Evolutionary conservation across 2,888 invertebrate species (phyloP).

Genomic region (Netelia fuscicornis): DNA sequence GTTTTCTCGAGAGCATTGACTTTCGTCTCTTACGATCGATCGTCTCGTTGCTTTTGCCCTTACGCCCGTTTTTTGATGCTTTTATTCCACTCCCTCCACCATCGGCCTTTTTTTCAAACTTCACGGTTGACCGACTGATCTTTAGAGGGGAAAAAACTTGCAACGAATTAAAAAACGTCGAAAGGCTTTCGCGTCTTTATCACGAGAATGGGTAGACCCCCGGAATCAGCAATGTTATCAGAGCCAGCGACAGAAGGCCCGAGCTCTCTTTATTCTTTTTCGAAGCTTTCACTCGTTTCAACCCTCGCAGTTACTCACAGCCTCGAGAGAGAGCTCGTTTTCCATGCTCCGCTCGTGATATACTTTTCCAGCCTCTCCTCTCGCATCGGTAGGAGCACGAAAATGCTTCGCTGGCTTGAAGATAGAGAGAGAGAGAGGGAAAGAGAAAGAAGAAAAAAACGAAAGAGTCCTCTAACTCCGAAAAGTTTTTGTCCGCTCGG

Average conservation of each 20-base stretch:
- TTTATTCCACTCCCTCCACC: not conserved
- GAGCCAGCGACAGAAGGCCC: slow-evolving; percentile 9
- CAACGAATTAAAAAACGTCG: slow-evolving; percentile 18
- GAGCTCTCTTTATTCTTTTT: not conserved
- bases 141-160: not conserved
- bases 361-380: not conserved
- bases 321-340: not conserved
- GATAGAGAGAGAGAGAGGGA: too few species aligned
- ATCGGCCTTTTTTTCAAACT: not conserved
- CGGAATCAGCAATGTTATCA: slow-evolving; percentile 41
- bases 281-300: not conserved
- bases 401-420: slow-evolving; percentile 16
- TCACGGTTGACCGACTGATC: not conserved
- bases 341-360: not conserved
- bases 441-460: not conserved
- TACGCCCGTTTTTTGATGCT: not conserved
- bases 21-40: not conserved
- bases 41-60: not conserved
- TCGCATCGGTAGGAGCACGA: not conserved
- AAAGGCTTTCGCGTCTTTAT: not conserved
- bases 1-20: not conserved
- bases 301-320: not conserved
- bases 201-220: not conserved
- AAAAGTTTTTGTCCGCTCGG: not conserved
- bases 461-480: not conserved